A percentile compares a stretch with the other conserved stretches of the same genome.
phyloP scores from a whole-genome alignment of 2,888 invertebrate genomes.

The Ophion ellenae region DNA sequence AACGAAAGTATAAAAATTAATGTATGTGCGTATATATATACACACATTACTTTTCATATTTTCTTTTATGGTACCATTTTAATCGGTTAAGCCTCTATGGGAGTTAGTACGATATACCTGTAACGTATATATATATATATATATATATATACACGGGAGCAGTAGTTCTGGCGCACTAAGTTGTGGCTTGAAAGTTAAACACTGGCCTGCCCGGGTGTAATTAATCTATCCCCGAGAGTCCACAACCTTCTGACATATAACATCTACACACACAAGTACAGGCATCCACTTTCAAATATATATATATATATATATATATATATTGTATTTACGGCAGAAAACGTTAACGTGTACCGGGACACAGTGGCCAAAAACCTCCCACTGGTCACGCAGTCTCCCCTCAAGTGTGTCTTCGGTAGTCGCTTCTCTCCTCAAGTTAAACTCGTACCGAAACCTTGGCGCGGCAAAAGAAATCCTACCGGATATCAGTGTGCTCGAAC shows the following conservation, averaged over 20 bases:
- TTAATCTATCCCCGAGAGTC: constrained; percentile 68
- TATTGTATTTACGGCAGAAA: constrained; percentile 16
- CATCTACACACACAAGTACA: not conserved
- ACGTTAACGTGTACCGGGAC: constrained; percentile 23
- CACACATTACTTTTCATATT: not conserved
- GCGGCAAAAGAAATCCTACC: constrained; percentile 19
- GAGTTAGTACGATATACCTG: constrained; percentile 10
- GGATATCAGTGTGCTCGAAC: constrained; percentile 35
- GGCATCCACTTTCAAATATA: too few species aligned
- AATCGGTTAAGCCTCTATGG: constrained; percentile 7
- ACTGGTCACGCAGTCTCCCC: constrained; percentile 19
- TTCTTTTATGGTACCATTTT: not conserved
- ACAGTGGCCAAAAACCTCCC: constrained; percentile 29
- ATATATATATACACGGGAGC: constrained; percentile 1
- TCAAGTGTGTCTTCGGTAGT: constrained; percentile 27
- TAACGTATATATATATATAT: constrained; percentile 18
- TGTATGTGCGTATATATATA: not conserved
- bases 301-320: not conserved
- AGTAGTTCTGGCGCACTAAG: constrained; percentile 53
- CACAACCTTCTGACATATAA: constrained; percentile 30
- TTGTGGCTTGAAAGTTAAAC: constrained; percentile 69
- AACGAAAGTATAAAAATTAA: not conserved
- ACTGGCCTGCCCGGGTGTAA: constrained; percentile 69
- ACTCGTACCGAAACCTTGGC: not conserved
- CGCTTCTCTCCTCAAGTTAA: constrained; percentile 24